These are phyloP conservation scores for Trichogramma dendrolimi DNA, from an alignment of 2,888 invertebrate genomes.

Conservation along the genomic window DNA sequence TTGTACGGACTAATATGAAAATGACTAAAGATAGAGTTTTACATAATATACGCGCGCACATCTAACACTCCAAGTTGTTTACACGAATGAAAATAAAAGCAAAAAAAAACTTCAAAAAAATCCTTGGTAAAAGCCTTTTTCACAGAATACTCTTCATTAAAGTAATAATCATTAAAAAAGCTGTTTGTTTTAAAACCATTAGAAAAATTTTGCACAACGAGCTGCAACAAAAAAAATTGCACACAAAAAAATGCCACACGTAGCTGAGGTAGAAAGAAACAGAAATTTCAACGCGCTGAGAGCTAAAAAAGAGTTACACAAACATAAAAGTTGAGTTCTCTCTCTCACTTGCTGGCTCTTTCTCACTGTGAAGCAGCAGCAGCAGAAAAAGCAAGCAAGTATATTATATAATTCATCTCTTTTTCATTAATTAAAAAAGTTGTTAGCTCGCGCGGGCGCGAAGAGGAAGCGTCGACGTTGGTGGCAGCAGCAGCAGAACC, in stretches of 20 bases:
- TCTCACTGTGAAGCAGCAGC: background rate
- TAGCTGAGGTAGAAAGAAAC: background rate
- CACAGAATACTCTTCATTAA: conserved; percentile 9
- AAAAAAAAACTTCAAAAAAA: conserved; percentile 10
- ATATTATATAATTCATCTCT: conserved; percentile 27
- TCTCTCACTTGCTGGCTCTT: conserved; percentile 18
- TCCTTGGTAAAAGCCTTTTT: background rate
- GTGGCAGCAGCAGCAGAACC: no score
- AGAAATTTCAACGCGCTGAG: conserved; percentile 3
- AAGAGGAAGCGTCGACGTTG: conserved; percentile 4
- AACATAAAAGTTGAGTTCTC: conserved; percentile 22
- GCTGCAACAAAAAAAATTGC: conserved; percentile 11
- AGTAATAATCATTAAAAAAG: conserved; percentile 20
- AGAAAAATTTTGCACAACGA: conserved; percentile 7
- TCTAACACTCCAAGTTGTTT: no score
- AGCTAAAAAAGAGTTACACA: conserved; percentile 25
- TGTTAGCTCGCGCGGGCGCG: conserved; percentile 14
- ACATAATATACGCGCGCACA: no score
- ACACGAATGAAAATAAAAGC: no score
- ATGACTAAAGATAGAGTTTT: no score
- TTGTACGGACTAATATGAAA: no score
- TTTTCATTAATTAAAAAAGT: conserved; percentile 30
- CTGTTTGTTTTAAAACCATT: conserved; percentile 17
- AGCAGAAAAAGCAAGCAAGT: conserved; percentile 18
- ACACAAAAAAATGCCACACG: background rate